A percentile compares a stretch with the other conserved stretches of the same genome.
phyloP scores from a whole-genome alignment of 2,888 invertebrate species.

The Thysanoteuthis rhombus region DNA sequence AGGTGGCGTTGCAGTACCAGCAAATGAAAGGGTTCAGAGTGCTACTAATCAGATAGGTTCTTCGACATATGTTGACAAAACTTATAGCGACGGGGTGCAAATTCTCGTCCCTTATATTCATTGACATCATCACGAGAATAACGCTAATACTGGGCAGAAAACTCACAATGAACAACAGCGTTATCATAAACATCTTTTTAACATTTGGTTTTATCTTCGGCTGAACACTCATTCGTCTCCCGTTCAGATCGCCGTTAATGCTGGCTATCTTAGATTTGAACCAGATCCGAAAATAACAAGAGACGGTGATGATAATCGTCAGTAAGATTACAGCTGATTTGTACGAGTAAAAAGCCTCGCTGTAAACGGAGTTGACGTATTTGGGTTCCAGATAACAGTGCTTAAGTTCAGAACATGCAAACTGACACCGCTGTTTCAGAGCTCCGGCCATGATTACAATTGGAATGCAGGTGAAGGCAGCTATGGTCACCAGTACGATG shows the following conservation, averaged over 20 bases:
- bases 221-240: neutral
- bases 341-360: neutral
- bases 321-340: neutral
- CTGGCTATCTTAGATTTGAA: neutral
- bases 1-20: slow-evolving; percentile 24
- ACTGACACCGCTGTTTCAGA: neutral
- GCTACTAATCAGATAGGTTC: neutral
- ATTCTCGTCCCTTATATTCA: neutral
- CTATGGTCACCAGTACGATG: neutral
- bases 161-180: neutral
- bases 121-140: neutral
- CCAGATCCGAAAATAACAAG: neutral
- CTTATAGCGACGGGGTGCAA: neutral
- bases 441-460: neutral
- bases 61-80: neutral
- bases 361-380: neutral
- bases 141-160: neutral
- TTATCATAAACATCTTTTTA: slow-evolving; percentile 14
- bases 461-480: neutral
- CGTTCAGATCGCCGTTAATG: fast-evolving
- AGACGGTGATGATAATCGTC: neutral
- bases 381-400: neutral
- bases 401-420: neutral
- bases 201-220: neutral
- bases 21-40: neutral